A percentile compares a stretch with the other conserved stretches of the same genome.
These are phyloP conservation scores for Sorex fumeus DNA, from an alignment of 2,113 vertebrate genomes.

Conservation along the genomic window DNA sequence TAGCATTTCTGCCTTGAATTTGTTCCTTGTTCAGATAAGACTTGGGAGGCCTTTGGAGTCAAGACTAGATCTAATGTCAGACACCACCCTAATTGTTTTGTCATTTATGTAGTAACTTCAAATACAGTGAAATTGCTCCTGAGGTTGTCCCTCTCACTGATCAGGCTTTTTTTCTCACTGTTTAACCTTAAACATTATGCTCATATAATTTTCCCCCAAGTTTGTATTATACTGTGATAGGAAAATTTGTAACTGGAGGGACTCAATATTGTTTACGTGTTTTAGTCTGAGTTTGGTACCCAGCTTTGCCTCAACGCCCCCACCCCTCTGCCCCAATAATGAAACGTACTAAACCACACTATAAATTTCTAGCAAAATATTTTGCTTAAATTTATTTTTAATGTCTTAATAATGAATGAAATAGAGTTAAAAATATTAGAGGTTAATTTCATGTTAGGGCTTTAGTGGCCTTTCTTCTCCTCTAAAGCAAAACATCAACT, in stretches of 20 bases:
- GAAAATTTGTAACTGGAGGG: too few relatives aligned
- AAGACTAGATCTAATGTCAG: background rate
- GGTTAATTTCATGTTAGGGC: background rate
- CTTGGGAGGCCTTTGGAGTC: background rate
- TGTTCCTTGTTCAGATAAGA: background rate
- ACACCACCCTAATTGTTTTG: background rate
- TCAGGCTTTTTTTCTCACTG: background rate
- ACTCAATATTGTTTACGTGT: too few relatives aligned
- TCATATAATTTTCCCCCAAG: background rate
- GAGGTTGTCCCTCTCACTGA: background rate
- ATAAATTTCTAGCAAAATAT: background rate
- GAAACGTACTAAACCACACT: background rate
- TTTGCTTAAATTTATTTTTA: background rate
- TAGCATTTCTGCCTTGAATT: constrained; percentile 14
- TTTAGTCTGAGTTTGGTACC: too few relatives aligned
- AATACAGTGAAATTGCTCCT: background rate
- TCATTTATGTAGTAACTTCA: background rate
- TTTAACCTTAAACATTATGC: constrained; percentile 7
- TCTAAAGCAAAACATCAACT: background rate
- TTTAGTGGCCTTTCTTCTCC: background rate
- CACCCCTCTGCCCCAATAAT: too few relatives aligned
- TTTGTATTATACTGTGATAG: background rate
- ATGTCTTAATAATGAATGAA: background rate
- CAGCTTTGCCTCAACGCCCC: too few relatives aligned
- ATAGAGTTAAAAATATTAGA: background rate